Base-by-base conservation (phyloP, 2,888 invertebrate genomes). In the Bedellia somnulentella region DNA sequence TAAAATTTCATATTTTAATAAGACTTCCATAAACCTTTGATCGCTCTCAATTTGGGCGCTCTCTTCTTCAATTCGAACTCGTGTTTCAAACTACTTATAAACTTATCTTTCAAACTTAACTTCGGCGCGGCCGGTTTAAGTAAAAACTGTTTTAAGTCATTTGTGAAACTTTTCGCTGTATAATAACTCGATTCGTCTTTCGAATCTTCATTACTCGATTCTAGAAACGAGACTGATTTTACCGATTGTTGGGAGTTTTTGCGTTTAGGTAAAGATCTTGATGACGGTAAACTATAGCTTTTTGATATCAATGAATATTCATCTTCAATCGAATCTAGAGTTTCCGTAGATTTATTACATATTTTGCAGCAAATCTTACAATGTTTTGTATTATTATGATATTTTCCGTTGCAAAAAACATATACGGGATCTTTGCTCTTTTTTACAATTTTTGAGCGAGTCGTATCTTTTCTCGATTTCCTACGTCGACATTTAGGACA, bases 1-100 rank as follows among this genome's bases (percentile, higher is more conserved):
- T 18, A 6, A 18, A 18, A 4, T 24, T 8, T 21, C 21, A n/a
- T 3, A 24, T 9, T 15, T 55, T 45, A 77, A 45, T 75, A 76
- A 32, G 77, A 77, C 38, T 77, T 77, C 77, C 77, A 77, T 31
- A 77, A 49, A 25, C 77, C 77, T 39, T 75, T 73, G 15, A 77
- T 76, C 24, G 73, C 75, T 45, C 62, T 66, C 11, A 77, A 50
- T 45, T 71, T 75, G 1, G 77, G 77, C 24, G 76, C 71, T 34
- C 53, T 67, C 39, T 59, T 71, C 0, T 64, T 70, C 2, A 71
- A 66, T 31, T 71, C 73, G 16, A 73, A 48, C 39, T 77, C 76
- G 35, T 71, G 73, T 31, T 71, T 75, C 46, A 77, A 62, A 41
- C 76, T 75, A 6, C 53, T 68, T 29, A 76, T 59, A 42, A 77